Evolutionary conservation across 2,888 invertebrate species (phyloP).

Genomic region (Rhagonycha lutea): DNA sequence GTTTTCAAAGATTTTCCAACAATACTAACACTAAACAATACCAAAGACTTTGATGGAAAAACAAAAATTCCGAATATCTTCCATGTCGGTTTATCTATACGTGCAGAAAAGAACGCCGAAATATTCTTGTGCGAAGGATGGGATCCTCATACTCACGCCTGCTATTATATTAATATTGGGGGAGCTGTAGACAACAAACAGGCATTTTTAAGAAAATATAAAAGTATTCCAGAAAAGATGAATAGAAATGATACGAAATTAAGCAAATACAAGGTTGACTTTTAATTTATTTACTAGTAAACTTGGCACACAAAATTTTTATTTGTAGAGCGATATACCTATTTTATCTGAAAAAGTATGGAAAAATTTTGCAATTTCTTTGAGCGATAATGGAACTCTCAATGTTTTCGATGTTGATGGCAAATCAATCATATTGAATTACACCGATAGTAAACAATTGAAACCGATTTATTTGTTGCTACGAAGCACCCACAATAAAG

Average conservation of each 20-base stretch:
- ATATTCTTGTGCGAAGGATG: conserved; percentile 47
- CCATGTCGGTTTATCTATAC: conserved; percentile 44
- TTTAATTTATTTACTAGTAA: neutral
- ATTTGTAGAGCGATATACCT: conserved; percentile 40
- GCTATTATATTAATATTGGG: conserved; percentile 46
- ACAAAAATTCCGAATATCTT: conserved; percentile 41
- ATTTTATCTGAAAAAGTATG: conserved; percentile 47
- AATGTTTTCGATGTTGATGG: conserved; percentile 41
- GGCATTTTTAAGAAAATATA: conserved; percentile 39
- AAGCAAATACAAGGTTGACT: conserved; percentile 32
- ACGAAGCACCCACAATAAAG: conserved; percentile 39
- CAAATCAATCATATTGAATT: conserved; percentile 41
- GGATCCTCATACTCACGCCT: conserved; percentile 46
- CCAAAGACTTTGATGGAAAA: conserved; percentile 41
- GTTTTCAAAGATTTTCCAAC: conserved; percentile 44
- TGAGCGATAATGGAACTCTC: conserved; percentile 39
- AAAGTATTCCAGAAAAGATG: conserved; percentile 35
- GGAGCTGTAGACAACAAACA: conserved; percentile 32
- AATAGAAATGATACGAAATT: conserved; percentile 23
- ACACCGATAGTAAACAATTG: conserved; percentile 37
- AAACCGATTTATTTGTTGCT: conserved; percentile 44
- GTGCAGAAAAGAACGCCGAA: conserved; percentile 43
- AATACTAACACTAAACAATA: conserved; percentile 39
- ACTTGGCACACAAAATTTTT: neutral
- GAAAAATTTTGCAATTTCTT: conserved; percentile 44